Evolutionary conservation across 1,140 invertebrate genomes (phyloP).

Genomic region (Microplitis mediator): DNA sequence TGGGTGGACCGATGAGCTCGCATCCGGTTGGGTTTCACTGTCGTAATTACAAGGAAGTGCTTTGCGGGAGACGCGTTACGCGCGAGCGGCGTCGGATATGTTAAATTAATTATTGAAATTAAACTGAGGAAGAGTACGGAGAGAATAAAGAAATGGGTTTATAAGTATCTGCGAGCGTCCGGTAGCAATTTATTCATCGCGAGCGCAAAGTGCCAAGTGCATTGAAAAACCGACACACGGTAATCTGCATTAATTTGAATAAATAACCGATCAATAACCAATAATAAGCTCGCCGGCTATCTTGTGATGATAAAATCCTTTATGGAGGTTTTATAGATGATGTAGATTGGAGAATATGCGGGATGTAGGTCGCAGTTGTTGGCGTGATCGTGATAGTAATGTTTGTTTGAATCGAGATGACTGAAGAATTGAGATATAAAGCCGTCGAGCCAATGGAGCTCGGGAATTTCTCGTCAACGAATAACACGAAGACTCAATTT

Average conservation of each 20-base stretch:
- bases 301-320: constrained; percentile 53
- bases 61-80: constrained; percentile 9
- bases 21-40: constrained; percentile 22
- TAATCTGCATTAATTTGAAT: constrained; percentile 65
- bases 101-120: constrained; percentile 37
- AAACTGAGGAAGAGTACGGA: constrained; percentile 10
- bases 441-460: constrained; percentile 26
- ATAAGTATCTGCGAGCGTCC: constrained; percentile 52
- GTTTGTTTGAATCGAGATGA: background rate
- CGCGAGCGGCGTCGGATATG: constrained; percentile 18
- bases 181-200: constrained; percentile 65
- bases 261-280: constrained; percentile 64
- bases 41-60: constrained; percentile 31
- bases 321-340: too few relatives aligned
- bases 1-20: background rate
- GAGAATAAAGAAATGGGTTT: constrained; percentile 5
- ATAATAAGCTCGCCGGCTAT: constrained; percentile 59
- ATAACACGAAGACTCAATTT: constrained; percentile 39
- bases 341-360: too few relatives aligned
- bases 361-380: too few relatives aligned
- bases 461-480: constrained; percentile 46
- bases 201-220: constrained; percentile 56
- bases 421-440: background rate
- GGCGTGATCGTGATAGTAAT: too few relatives aligned
- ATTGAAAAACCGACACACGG: constrained; percentile 57